Evolutionary conservation across 2,113 vertebrate genomes (phyloP).

Genomic region (Rhabdomys dilectus): DNA sequence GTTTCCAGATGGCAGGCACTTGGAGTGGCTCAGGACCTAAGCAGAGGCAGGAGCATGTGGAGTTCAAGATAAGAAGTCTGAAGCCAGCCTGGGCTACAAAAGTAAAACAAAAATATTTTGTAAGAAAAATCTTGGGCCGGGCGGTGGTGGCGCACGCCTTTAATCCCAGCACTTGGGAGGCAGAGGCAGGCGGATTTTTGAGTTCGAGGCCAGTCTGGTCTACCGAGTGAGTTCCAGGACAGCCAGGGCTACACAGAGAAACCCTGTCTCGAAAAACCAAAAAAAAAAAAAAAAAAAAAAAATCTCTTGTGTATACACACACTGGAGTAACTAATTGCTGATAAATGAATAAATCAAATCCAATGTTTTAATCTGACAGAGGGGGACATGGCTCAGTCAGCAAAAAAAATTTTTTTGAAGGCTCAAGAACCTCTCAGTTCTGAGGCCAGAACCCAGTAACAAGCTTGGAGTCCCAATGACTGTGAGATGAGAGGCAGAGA

Average conservation of each 20-base stretch:
- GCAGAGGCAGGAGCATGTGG: not conserved
- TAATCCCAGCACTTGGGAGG: too few relatives aligned
- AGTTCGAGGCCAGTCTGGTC: too few relatives aligned
- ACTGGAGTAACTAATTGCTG: not conserved
- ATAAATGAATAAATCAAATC: not conserved
- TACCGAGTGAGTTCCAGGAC: too few relatives aligned
- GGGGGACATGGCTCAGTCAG: not conserved
- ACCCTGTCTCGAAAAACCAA: too few relatives aligned
- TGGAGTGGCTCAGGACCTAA: not conserved
- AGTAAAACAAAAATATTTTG: not conserved
- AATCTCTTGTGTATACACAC: not conserved
- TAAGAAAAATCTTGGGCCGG: not conserved
- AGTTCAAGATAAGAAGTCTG: not conserved
- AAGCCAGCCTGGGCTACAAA: not conserved
- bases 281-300: not conserved
- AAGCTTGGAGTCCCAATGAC: not conserved
- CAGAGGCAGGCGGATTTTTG: too few relatives aligned
- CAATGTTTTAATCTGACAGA: not conserved
- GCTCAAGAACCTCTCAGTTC: not conserved
- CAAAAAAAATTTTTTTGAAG: too few relatives aligned
- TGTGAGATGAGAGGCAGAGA: not conserved
- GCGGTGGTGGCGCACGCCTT: too few relatives aligned
- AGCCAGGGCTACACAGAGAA: too few relatives aligned
- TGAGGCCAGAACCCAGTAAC: not conserved
- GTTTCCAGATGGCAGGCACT: not conserved